A percentile compares a stretch with the other conserved stretches of the same genome.
Evolutionary conservation across 2,888 invertebrate genomes (phyloP).

Genomic region (Drosophila prostipennis): DNA sequence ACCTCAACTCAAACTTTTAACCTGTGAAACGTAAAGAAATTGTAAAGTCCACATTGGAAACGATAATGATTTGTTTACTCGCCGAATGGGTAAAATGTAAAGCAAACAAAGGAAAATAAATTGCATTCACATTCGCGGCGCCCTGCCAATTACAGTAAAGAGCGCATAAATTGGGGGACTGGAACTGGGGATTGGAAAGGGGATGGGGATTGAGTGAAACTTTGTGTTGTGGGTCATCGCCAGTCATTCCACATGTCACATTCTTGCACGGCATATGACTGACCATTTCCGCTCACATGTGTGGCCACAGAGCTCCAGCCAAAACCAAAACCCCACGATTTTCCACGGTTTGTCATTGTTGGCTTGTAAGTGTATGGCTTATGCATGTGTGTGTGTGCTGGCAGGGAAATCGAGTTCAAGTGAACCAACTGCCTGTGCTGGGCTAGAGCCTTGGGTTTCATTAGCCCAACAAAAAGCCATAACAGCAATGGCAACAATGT

Average conservation of each 20-base stretch:
- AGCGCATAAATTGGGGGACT: slow-evolving; percentile 48
- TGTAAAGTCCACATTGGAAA: background rate
- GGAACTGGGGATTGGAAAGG: background rate
- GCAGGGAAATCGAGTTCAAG: slow-evolving; percentile 41
- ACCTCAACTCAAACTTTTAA: background rate
- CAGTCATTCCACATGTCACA: slow-evolving; percentile 48
- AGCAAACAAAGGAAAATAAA: slow-evolving; percentile 21
- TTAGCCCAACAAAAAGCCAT: slow-evolving; percentile 44
- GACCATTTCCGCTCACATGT: slow-evolving; percentile 44
- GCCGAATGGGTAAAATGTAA: slow-evolving; percentile 14
- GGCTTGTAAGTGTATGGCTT: too few species aligned
- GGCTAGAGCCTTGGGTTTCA: slow-evolving; percentile 40
- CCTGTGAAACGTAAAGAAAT: background rate
- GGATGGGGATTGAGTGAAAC: slow-evolving; percentile 9
- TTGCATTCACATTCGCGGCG: slow-evolving; percentile 32
- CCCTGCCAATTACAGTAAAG: slow-evolving; percentile 46
- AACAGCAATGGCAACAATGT: slow-evolving; percentile 46
- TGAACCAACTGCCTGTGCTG: slow-evolving; percentile 8
- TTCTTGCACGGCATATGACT: slow-evolving; percentile 51
- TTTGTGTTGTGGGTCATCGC: slow-evolving; percentile 35
- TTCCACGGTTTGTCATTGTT: slow-evolving; percentile 3
- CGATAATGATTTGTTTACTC: slow-evolving; percentile 32
- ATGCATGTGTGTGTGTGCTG: slow-evolving; percentile 24
- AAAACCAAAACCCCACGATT: background rate
- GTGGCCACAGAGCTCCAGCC: background rate